These are phyloP conservation scores for Solea senegalensis DNA, from an alignment of 2,113 vertebrate species.

Conservation along the genomic window DNA sequence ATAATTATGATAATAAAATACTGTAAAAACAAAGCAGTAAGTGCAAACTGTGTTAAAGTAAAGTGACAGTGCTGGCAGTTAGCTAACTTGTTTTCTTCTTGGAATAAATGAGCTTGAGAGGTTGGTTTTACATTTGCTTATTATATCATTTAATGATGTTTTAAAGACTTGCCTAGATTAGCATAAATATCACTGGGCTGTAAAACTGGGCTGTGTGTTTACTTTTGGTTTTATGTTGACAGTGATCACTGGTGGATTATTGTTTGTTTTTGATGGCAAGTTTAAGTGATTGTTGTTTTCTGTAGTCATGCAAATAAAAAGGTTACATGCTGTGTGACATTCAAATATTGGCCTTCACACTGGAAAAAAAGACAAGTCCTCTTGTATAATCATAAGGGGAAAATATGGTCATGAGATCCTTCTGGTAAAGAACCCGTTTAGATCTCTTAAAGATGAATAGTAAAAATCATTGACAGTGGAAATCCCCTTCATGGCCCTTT, in stretches of 20 bases:
- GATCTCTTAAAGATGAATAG: slow-evolving; percentile 34
- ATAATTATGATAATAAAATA: too few species aligned
- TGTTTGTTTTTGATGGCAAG: too few species aligned
- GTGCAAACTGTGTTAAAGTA: too few species aligned
- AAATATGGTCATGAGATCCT: neutral
- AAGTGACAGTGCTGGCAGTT: too few species aligned
- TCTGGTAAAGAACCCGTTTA: neutral
- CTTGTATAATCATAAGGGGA: neutral
- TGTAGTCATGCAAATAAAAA: neutral
- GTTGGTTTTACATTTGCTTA: too few species aligned
- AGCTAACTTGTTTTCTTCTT: too few species aligned
- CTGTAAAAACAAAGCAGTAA: too few species aligned
- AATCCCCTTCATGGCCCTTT: slow-evolving; percentile 52
- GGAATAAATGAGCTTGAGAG: too few species aligned
- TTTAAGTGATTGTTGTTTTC: neutral
- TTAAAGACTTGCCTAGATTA: too few species aligned
- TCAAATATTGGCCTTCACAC: neutral
- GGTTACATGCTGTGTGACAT: neutral
- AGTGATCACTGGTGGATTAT: neutral
- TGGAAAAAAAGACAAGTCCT: neutral
- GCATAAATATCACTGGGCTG: neutral
- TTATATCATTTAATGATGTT: too few species aligned
- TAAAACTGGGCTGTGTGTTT: neutral
- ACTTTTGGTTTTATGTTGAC: neutral
- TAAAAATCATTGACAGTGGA: slow-evolving; percentile 49